Base-by-base conservation (phyloP, 2,113 vertebrate genomes). In the Pontoporia blainvillei region DNA sequence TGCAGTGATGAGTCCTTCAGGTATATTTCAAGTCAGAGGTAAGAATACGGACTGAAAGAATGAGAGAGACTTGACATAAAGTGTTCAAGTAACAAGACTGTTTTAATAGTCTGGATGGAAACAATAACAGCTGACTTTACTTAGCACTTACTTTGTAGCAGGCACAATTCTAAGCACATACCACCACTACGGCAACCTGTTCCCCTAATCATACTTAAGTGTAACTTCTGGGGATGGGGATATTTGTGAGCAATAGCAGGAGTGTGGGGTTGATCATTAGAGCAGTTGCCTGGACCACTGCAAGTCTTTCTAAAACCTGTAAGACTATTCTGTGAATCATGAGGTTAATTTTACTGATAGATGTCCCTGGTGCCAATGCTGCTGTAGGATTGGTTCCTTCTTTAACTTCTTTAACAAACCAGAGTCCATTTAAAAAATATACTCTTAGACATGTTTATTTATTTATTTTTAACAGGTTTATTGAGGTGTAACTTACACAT, bases 101-200 rank as follows among this genome's bases (percentile, higher is more conserved):
- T 59, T 92, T 95, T 95, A 95, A 91, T 91, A 93, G 73, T 69
- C 29, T 89, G 62, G 64, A 59, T 78, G 44, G 52, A 89, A 96
- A 96, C 84, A 79, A 84, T 82, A 34, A 76, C 20, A 78, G 75
- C 49, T 78, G 21, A 54, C 49, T 78, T 78, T 78, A 78, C 49
- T 54, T n/a, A 78, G 34, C 34, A 54, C 29, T 76, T 71, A 84
- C 85, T 76, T 78, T 93, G 12, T 84, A 49, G 39, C 85, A 93
- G 61, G 31, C 85, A 67, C 64, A 59, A 81, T 59, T 81, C 52
- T 81, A 81, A 81, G 76, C 52, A 81, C 21, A 59, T 81, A 39
- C n/a, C 52, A 79, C 54, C 76, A 57, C 34, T 79, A 73, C 18
- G 73, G 44, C 25, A 62, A 46, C 66, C 27, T 82, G 31, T 46